Base-by-base conservation (phyloP, 2,888 invertebrate species). In the Polyommatus iphigenia region DNA sequence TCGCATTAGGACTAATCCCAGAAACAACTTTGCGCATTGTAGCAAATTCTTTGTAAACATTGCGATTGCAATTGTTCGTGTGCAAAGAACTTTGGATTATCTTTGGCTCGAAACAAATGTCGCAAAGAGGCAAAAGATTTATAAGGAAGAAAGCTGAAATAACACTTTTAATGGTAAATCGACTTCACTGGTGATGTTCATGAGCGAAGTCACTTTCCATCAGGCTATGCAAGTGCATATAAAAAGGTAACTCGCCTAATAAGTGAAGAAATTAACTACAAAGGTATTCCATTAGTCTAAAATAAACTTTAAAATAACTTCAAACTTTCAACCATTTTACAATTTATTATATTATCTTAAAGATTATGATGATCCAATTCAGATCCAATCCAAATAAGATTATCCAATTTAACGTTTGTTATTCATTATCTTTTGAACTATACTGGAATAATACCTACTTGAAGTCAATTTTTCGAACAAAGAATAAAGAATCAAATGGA, bases 1-100 rank as follows among this genome's bases (percentile, higher is more conserved):
- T 90, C 85, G 85, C 50, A 54, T 83, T 82, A 84, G 88, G 84
- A 90, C 85, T 88, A 90, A 90, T 90, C 87, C 85, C 82, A 85
- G 85, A 90, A 89, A 90, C 89, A 89, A 89, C 90, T 88, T 88
- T 83, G 85, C 84, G 80, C 80, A 81, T 81, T 83, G 85, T 84
- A 83, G 78, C 71, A 75, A 82, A 82, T 84, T 85, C 84, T 85
- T 84, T 84, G 83, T 78, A 67, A 67, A 67, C 80, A 81, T 85
- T 81, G 84, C 82, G 83, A 84, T 84, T 83, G 82, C 77, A 78
- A 54, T 57, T 20, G 57, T 71, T 57, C 32, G 71, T 72, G 72
- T 57, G 29, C 46, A 67, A 67, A 32, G 67, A 32, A 67, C 29
- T 29, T 10, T 67, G 15, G 67, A 67, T 67, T 32, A 67, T 67